phyloP scores from a whole-genome alignment of 2,797 vertebrate genomes.

The Enteromius unitaeniatus region DNA sequence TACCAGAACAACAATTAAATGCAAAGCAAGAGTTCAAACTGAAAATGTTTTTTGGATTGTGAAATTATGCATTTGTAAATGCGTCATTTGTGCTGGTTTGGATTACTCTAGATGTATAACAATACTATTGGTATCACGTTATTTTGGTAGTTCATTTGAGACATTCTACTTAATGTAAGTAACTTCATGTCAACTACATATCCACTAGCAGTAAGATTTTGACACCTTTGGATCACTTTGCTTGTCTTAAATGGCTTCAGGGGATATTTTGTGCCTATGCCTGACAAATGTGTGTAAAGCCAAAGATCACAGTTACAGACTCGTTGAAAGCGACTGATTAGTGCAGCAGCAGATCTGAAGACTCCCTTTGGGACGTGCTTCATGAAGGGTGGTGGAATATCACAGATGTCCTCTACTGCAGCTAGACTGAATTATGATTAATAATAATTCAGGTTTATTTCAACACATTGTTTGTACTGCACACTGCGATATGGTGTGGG shows the following conservation, averaged over 20 bases:
- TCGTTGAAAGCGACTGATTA: neutral
- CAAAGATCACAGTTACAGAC: neutral
- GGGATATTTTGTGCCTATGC: neutral
- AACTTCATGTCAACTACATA: no score
- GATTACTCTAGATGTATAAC: neutral
- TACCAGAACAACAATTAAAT: neutral
- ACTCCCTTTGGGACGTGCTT: conserved; percentile 1
- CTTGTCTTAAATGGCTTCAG: neutral
- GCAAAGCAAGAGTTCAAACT: neutral
- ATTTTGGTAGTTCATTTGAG: no score
- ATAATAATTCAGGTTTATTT: neutral
- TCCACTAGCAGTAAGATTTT: neutral
- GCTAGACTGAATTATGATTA: neutral
- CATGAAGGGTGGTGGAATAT: neutral
- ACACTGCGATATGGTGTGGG: neutral
- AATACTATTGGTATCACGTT: no score
- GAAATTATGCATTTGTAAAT: no score
- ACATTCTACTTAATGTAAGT: no score
- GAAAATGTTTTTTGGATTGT: neutral
- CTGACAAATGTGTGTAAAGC: neutral
- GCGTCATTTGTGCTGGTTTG: neutral
- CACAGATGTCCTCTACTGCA: neutral
- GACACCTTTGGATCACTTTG: neutral
- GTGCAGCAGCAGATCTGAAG: neutral
- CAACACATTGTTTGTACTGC: neutral